Conservation (phyloP, 2,797 vertebrate genomes). For the Peromyscus nudipes region DNA sequence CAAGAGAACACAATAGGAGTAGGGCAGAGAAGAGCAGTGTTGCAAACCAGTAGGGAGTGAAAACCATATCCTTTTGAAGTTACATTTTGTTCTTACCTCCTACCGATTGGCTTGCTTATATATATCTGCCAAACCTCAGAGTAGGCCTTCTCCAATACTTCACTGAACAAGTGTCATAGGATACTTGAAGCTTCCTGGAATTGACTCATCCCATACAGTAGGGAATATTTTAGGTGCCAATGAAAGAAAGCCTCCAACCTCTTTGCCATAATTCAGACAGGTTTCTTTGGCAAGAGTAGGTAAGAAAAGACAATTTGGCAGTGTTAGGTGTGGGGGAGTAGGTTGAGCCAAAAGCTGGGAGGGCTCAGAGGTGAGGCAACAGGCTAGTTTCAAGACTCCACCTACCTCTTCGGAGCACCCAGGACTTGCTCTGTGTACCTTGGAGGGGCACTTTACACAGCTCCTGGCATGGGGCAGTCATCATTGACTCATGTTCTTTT, state of each 20-base stretch:
- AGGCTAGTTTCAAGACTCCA: neutral
- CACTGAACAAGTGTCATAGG: conserved; percentile 50
- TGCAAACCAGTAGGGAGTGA: conserved; percentile 45
- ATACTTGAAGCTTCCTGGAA: conserved; percentile 73
- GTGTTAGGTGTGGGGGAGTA: neutral
- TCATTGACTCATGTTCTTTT: neutral
- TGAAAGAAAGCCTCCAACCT: conserved; percentile 61
- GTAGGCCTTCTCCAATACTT: conserved; percentile 65
- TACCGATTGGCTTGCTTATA: conserved; percentile 42
- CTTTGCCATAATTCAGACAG: conserved; percentile 39
- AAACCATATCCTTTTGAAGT: conserved; percentile 49
- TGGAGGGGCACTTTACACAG: neutral
- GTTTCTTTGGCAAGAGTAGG: conserved; percentile 42
- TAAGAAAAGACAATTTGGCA: conserved; percentile 25
- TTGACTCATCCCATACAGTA: conserved; percentile 58
- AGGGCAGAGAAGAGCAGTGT: neutral
- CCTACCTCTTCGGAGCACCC: neutral
- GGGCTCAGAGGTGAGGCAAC: neutral
- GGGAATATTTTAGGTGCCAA: conserved; percentile 64
- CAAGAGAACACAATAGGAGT: conserved; percentile 31
- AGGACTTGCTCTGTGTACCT: neutral
- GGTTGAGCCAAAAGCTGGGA: conserved; percentile 6
- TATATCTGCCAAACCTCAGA: conserved; percentile 47
- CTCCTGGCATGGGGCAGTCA: neutral
- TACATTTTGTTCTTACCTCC: conserved; percentile 75